Evolutionary conservation across 2,888 invertebrate genomes (phyloP), one percentile per base, ranked within the genome.

Genomic region (Protodeltote pygarga): DNA sequence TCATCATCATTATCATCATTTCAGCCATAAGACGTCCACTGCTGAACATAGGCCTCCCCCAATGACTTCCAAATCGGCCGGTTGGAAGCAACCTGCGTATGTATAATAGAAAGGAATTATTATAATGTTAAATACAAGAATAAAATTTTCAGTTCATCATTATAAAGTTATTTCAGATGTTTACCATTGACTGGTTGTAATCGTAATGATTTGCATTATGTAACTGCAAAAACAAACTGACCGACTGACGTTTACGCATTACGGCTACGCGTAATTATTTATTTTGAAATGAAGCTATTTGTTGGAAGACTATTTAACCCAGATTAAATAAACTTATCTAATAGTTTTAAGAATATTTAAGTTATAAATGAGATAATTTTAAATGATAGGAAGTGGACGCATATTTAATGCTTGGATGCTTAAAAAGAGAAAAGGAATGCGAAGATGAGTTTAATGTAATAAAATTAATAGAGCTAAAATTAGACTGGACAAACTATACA

Each of bases 201-300:
- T 42, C 23, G 19, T 13, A 42, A 63, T 48, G 35, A 55, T 32
- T 27, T 31, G 10, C 15, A 23, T 62, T 48, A 63, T 29, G 6
- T 37, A 55, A 55, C 31, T 10, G n/a, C 11, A 31, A 21, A 25
- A 25, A 37, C 17, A 17, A 11, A 13, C 24, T n/a, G 5, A 32
- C 13, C 38, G 34, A 55, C 24, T 29, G 17, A 31, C 31, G 34
- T 59, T 52, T 37, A 62, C 60, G 61, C 52, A 45, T 58, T 52
- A 35, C 41, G 40, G 40, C 4, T 29, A 39, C 28, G 35, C 31
- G 42, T 50, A 58, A 58, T 44, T 15, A 17, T 40, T 37, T 24
- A 40, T 64, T 64, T 64, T 59, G 61, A 44, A 61, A 61, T 38
- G 23, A 15, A 58, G 25, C 23, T 25, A 37, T 55, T 61, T 54